Evolutionary conservation across 1,140 invertebrate species (phyloP).

Genomic region (Ditylenchus dipsaci): DNA sequence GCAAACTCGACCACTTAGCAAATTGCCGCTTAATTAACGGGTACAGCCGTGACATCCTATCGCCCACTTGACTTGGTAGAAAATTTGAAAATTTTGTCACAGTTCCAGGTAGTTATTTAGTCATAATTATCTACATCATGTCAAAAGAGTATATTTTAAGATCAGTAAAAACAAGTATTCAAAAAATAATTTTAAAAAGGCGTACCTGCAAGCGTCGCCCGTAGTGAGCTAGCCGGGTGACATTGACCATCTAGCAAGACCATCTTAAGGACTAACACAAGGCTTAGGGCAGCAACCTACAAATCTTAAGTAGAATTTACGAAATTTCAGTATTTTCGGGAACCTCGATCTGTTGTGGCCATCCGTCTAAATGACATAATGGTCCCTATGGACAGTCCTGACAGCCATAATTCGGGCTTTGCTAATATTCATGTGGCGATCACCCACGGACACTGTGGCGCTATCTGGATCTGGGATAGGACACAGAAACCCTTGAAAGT

Average conservation of each 20-base stretch:
- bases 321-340: background rate
- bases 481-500: conserved; percentile 45
- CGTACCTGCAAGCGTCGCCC: conserved; percentile 48
- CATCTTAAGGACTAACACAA: conserved; percentile 46
- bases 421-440: conserved; percentile 31
- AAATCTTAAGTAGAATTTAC: background rate
- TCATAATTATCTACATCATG: too few relatives aligned
- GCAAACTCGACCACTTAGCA: too few relatives aligned
- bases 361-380: conserved; percentile 44
- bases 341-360: conserved; percentile 44
- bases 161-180: too few relatives aligned
- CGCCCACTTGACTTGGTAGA: too few relatives aligned
- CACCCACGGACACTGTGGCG: conserved; percentile 43
- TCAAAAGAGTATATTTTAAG: too few relatives aligned
- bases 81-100: too few relatives aligned
- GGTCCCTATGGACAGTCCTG: conserved; percentile 40
- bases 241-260: conserved; percentile 52
- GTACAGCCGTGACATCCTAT: too few relatives aligned
- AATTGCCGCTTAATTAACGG: too few relatives aligned
- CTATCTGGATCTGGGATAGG: conserved; percentile 41
- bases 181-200: too few relatives aligned
- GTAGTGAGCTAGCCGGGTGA: conserved; percentile 47
- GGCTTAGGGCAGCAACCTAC: conserved; percentile 55
- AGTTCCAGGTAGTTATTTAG: too few relatives aligned
- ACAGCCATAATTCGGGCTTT: conserved; percentile 45